These are phyloP conservation scores for Anomalospiza imberbis DNA, from an alignment of 2,797 vertebrate genomes.

Conservation along the genomic window DNA sequence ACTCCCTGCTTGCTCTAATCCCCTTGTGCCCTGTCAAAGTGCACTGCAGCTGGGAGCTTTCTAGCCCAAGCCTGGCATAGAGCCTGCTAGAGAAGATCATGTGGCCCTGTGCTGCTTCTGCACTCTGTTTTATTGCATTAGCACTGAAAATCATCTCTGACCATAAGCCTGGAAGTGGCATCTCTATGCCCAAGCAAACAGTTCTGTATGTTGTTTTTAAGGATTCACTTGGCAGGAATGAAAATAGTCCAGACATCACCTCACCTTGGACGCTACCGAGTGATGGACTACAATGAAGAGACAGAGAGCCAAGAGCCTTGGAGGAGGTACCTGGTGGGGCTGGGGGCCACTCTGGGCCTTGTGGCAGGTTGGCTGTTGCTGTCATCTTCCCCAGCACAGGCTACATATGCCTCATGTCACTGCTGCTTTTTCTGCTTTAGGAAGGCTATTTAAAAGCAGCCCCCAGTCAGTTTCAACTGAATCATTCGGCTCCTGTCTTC, in stretches of 20 bases:
- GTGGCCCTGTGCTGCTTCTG: not conserved
- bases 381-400: not conserved
- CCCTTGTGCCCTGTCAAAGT: not conserved
- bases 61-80: not conserved
- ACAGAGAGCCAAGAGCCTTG: not conserved
- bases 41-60: not conserved
- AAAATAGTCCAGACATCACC: conserved; percentile 60
- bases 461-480: not conserved
- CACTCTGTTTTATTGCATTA: not conserved
- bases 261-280: conserved; percentile 68
- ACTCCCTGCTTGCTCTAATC: not conserved
- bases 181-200: not conserved
- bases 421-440: not conserved
- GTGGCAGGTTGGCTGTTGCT: not conserved
- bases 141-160: not conserved
- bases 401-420: not conserved
- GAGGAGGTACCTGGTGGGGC: conserved; percentile 35
- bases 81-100: not conserved
- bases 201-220: conserved; percentile 5
- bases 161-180: not conserved
- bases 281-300: conserved; percentile 40
- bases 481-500: not conserved
- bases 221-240: conserved; percentile 71
- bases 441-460: not conserved
- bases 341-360: not conserved